Conservation (phyloP, 2,113 vertebrate species). For the Myrmecobius fasciatus region DNA sequence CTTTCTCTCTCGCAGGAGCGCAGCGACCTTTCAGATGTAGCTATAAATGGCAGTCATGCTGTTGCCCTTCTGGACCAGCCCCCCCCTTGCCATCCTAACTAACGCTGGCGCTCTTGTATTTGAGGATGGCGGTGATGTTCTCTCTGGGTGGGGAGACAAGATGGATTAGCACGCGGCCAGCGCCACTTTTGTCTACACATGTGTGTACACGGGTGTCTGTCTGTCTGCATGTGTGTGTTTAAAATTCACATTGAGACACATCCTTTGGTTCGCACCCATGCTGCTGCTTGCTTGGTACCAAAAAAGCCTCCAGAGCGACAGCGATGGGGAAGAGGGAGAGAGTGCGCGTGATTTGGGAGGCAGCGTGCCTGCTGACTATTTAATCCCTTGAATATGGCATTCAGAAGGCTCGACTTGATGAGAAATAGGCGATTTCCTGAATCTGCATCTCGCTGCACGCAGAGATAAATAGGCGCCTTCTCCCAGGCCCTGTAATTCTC, state of each 20-base stretch:
- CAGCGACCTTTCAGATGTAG: not conserved
- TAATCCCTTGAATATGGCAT: not conserved
- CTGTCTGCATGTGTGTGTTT: too few relatives aligned
- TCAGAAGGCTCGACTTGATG: not conserved
- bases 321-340: not conserved
- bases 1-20: not conserved
- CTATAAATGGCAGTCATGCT: not conserved
- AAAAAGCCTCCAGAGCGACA: not conserved
- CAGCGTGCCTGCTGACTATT: conserved; percentile 1
- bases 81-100: not conserved
- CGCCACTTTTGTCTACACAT: not conserved
- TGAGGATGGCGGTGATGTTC: not conserved
- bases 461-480: not conserved
- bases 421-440: not conserved
- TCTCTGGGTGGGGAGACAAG: conserved; percentile 23
- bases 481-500: conserved; percentile 15
- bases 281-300: not conserved
- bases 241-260: not conserved
- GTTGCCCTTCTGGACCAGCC: not conserved
- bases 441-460: not conserved
- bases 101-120: conserved; percentile 25
- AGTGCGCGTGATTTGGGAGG: not conserved
- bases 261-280: conserved; percentile 3
- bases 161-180: not conserved
- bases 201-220: not conserved